Evolutionary conservation across 2,797 vertebrate genomes (phyloP), one percentile per base, ranked within the genome.

Genomic region (Acanthornis magna): DNA sequence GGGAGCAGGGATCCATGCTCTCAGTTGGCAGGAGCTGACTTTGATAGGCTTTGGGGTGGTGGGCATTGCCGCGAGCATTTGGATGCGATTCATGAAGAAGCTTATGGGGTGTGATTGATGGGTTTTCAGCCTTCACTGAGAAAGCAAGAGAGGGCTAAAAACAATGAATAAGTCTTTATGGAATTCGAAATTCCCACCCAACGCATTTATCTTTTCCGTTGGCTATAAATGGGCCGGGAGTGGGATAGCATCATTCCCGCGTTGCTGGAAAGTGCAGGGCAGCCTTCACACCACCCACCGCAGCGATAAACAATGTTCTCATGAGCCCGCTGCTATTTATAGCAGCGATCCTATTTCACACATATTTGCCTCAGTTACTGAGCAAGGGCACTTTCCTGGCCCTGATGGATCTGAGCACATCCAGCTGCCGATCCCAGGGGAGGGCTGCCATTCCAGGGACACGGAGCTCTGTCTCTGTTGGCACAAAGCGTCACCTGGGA

Each of bases 181-280:
- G 88, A 91, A 96, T 91, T 93, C 73, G 63, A 93, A 95, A 92
- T 95, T 97, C 95, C 95, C 92, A 89, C 94, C 93, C 72, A 94
- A 81, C 0, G 5, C 85, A 78, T 95, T 95, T 85, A 48, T 95
- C 88, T 93, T 89, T 93, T 65, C 91, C 38, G 2, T 76, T 90
- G 25, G 67, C 91, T 84, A 75, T 76, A 79, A 95, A 86, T 36
- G 88, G 93, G 78, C 68, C 0, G 4, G 79, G 74, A 88, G 54
- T 43, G 48, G 84, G 79, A 34, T 5, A 45, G 63, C 67, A 27
- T 88, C 80, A 79, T 81, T 92, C 77, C 94, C 87, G 70, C 54
- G 0, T 25, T 7, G 67, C 85, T 88, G 93, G 89, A 70, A 88
- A 93, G 78, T 58, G 13, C 88, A 94, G 91, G 96, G 91, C 91